Evolutionary conservation across 2,888 invertebrate species (phyloP).

Genomic region (Lymantria dispar): DNA sequence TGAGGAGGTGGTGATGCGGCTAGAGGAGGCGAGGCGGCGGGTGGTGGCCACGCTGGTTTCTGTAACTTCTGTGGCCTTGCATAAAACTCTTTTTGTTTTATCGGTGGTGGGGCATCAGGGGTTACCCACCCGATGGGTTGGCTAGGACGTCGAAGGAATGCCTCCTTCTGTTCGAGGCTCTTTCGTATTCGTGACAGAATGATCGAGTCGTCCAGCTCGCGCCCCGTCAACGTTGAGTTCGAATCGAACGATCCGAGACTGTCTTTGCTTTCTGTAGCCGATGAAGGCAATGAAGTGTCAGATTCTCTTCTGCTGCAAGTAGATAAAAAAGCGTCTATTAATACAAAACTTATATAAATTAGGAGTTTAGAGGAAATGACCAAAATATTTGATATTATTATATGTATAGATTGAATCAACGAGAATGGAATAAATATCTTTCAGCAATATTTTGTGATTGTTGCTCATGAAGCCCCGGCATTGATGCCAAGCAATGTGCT

Average conservation of each 20-base stretch:
- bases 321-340: not conserved
- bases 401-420: too few species aligned
- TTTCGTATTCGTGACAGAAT: conserved; percentile 90
- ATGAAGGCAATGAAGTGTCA: conserved; percentile 83
- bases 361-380: too few species aligned
- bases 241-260: conserved; percentile 87
- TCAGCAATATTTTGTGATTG: too few species aligned
- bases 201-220: conserved; percentile 87
- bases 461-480: too few species aligned
- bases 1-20: conserved; percentile 85
- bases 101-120: conserved; percentile 73
- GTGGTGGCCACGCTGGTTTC: conserved; percentile 87
- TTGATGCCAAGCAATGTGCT: too few species aligned
- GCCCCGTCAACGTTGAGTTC: conserved; percentile 85
- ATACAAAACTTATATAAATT: not conserved
- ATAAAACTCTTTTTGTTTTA: conserved; percentile 88
- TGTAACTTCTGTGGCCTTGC: conserved; percentile 90
- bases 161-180: conserved; percentile 94
- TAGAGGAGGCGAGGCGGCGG: conserved; percentile 66
- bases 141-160: conserved; percentile 90
- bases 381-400: too few species aligned
- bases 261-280: conserved; percentile 85
- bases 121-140: conserved; percentile 84
- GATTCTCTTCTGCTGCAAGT: conserved; percentile 81
- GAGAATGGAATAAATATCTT: too few species aligned